Evolutionary conservation across 2,797 vertebrate species (phyloP).

Genomic region (Urocyon cinereoargenteus): DNA sequence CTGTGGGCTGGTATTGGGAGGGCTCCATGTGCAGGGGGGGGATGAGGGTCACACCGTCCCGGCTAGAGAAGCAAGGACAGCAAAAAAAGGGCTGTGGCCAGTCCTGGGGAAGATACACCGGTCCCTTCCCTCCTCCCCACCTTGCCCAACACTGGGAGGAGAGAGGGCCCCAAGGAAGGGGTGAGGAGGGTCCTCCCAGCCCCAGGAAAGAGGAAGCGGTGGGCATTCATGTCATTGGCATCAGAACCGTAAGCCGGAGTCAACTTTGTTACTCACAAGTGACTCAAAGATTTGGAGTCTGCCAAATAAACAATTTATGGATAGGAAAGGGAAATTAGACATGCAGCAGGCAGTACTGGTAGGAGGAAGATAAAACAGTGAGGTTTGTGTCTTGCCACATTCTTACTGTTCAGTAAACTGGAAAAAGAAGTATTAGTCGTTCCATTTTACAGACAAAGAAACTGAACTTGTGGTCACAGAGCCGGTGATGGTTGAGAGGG

Average conservation of each 20-base stretch:
- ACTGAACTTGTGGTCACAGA: not conserved
- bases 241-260: conserved; percentile 8
- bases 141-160: not conserved
- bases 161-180: not conserved
- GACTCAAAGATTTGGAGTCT: conserved; percentile 36
- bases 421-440: not conserved
- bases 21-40: not conserved
- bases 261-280: conserved; percentile 55
- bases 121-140: not conserved
- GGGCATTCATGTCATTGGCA: not conserved
- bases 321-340: not conserved
- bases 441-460: not conserved
- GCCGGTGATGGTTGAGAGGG: not conserved
- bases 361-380: not conserved
- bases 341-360: rapidly evolving
- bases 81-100: not conserved
- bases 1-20: not conserved
- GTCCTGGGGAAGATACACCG: not conserved
- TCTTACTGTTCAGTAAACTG: not conserved
- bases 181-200: not conserved
- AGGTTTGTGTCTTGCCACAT: not conserved
- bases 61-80: not conserved
- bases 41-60: not conserved
- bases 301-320: not conserved
- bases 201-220: not conserved